Evolutionary conservation across 2,888 invertebrate genomes (phyloP), one percentile per base, ranked within the genome.

Genomic region (Chamaedrilus cognettii): DNA sequence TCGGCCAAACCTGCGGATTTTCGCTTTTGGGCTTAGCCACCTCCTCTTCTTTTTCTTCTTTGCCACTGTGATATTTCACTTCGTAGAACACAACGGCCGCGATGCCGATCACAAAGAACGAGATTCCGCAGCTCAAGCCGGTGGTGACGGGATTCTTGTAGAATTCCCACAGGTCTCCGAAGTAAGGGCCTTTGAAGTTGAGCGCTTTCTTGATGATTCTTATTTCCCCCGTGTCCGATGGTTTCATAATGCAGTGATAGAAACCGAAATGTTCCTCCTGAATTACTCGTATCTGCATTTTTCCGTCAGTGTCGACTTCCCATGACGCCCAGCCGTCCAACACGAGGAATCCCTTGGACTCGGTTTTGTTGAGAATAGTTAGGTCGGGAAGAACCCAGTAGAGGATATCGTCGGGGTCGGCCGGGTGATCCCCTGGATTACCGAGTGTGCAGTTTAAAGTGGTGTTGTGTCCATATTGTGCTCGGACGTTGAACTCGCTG

Each of bases 141-240:
- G 63, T 60, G 56, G 69, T 62, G 33, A 60, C 58, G 28, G 65
- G 62, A 34, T 32, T 35, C 56, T 55, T 26, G 52, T 71, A 71
- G 33, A 60, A 56, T 28, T 15, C 32, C 71, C 71, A 71, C 30
- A 71, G 32, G 52, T 70, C 59, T 3, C 67, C 67, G 31, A 67
- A 71, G 52, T 70, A 70, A 23, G 69, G 65, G 5, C 71, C 71
- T n/a, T 62, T 51, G 52, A 65, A 70, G 60, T 71, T 71, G 11
- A 71, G 51, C 15, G 56, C 71, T 26, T 61, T 63, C 59, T 70
- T 70, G 31, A 66, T 55, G 19, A 70, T 61, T 52, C 51, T 32
- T 19, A 30, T 1, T 3, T 42, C 60, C 19, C 28, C 31, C 30
- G 7, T 34, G 28, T 23, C 49, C 1, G 62, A 62, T 11, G 28